Evolutionary conservation across 2,888 invertebrate species (phyloP).

Genomic region (Carterocephalus palaemon): DNA sequence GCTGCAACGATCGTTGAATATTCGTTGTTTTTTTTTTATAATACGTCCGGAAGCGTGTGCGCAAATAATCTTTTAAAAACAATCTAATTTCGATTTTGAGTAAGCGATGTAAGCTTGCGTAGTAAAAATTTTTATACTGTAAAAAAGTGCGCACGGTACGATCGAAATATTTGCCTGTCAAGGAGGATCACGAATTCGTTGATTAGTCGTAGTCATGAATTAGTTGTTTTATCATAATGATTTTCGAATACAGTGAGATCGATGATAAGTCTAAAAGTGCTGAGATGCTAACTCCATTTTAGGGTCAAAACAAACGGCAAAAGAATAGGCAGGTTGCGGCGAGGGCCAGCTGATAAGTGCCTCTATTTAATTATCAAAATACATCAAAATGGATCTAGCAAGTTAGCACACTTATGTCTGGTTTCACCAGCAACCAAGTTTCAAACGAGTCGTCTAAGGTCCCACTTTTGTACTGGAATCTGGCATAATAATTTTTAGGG

Average conservation of each 20-base stretch:
- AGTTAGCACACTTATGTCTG: not conserved
- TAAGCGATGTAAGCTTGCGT: constrained; percentile 5
- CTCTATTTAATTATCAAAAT: not conserved
- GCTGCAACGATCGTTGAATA: constrained; percentile 6
- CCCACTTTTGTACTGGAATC: too few species aligned
- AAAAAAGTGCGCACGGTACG: not conserved
- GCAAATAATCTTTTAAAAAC: constrained; percentile 5
- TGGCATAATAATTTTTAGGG: too few species aligned
- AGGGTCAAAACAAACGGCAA: not conserved
- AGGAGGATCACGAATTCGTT: not conserved
- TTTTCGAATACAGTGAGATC: not conserved
- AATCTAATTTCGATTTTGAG: not conserved
- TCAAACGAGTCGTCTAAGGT: too few species aligned
- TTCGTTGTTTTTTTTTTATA: constrained; percentile 3
- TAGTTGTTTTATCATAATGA: not conserved
- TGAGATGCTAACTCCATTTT: constrained; percentile 20
- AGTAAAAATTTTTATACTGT: too few species aligned
- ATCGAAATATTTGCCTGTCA: not conserved
- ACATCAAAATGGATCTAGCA: constrained; percentile 7
- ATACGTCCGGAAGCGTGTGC: constrained; percentile 10
- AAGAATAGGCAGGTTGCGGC: not conserved
- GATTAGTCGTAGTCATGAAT: not conserved
- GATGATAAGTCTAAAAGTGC: not conserved
- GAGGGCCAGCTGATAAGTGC: not conserved
- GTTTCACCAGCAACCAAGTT: too few species aligned